These are phyloP conservation scores for Nothocercus julius DNA, from an alignment of 2,113 vertebrate genomes.

Conservation along the genomic window DNA sequence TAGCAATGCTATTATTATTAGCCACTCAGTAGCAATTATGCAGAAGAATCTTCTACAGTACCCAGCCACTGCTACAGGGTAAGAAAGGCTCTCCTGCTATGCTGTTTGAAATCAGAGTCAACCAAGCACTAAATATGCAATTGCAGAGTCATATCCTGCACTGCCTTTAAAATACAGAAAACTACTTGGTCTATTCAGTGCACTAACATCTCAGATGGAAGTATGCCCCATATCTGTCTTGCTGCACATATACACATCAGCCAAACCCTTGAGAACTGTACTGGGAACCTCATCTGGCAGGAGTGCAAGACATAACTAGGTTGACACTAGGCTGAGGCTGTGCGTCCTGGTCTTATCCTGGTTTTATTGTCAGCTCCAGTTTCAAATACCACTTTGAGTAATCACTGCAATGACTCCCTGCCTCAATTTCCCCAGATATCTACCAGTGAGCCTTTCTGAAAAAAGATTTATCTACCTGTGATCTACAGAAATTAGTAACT, in stretches of 20 bases:
- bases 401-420: neutral
- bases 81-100: neutral
- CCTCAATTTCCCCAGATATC: neutral
- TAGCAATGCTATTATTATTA: neutral
- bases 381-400: neutral
- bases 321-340: neutral
- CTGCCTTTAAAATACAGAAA: too few species aligned
- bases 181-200: too few species aligned
- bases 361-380: neutral
- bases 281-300: neutral
- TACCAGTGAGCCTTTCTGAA: neutral
- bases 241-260: too few species aligned
- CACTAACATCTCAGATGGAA: too few species aligned
- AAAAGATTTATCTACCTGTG: neutral
- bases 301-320: neutral
- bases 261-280: neutral
- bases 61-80: neutral
- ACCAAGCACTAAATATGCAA: neutral
- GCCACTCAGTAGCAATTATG: neutral
- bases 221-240: too few species aligned
- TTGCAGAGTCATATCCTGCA: neutral
- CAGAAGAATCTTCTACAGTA: neutral
- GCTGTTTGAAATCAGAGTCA: neutral
- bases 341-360: neutral
- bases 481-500: neutral